These are phyloP conservation scores for Gallirallus australis DNA, from an alignment of 2,797 vertebrate species.

Conservation along the genomic window DNA sequence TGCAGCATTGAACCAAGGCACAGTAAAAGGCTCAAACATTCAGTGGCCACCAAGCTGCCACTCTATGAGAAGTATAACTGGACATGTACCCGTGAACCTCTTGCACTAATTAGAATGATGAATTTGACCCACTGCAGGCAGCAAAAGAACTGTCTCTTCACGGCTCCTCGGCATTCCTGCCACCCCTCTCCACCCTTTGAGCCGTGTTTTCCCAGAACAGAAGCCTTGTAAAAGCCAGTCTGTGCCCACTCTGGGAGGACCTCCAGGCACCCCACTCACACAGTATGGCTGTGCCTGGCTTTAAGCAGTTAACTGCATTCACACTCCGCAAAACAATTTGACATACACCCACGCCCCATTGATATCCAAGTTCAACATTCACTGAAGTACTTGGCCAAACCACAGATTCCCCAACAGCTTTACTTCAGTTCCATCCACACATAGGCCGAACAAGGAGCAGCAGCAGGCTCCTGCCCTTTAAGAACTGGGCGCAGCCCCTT, in stretches of 20 bases:
- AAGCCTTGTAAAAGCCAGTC: neutral
- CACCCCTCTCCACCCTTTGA: neutral
- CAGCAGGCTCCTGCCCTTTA: no score
- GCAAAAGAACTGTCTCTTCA: neutral
- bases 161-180: no score
- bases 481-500: neutral
- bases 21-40: neutral
- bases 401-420: neutral
- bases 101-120: neutral
- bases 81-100: neutral
- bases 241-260: no score
- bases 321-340: neutral
- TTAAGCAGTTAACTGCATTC: neutral
- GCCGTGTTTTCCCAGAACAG: rapidly evolving
- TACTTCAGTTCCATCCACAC: neutral
- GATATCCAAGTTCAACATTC: neutral
- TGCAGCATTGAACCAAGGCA: neutral
- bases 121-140: rapidly evolving
- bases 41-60: rapidly evolving
- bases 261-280: neutral
- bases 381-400: neutral
- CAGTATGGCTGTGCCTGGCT: neutral
- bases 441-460: neutral
- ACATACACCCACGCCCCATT: no score
- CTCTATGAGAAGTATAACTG: neutral